phyloP scores from a whole-genome alignment of 2,113 vertebrate species.

The Macaca mulatta region DNA sequence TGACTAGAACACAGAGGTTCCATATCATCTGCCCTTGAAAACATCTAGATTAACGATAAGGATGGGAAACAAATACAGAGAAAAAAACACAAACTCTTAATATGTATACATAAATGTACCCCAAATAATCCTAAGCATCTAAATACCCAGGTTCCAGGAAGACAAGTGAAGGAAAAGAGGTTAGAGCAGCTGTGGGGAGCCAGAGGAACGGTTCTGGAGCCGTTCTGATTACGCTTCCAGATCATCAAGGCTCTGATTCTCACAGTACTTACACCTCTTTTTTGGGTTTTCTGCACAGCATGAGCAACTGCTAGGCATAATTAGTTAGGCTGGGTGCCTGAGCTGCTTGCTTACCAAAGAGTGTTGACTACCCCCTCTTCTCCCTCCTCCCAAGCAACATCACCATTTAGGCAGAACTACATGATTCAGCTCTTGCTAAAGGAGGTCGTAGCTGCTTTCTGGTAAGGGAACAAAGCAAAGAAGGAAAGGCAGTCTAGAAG shows the following conservation, averaged over 20 bases:
- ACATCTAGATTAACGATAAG: not conserved
- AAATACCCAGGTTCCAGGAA: not conserved
- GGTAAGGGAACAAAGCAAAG: not conserved
- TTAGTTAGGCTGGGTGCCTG: not conserved
- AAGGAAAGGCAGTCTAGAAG: not conserved
- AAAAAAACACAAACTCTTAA: not conserved
- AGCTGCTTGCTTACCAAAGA: not conserved
- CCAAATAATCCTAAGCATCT: not conserved
- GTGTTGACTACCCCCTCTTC: rapidly evolving
- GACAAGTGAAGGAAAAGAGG: not conserved
- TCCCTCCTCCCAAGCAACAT: not conserved
- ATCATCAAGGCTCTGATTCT: not conserved
- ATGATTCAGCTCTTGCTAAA: not conserved
- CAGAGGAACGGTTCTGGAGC: not conserved
- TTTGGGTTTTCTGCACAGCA: not conserved
- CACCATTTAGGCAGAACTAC: not conserved
- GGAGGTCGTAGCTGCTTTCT: not conserved
- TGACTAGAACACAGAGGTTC: not conserved
- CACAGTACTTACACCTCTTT: not conserved
- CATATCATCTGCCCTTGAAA: not conserved
- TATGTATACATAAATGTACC: not conserved
- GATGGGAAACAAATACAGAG: not conserved
- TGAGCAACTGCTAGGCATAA: not conserved
- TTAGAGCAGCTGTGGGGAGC: not conserved
- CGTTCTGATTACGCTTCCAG: not conserved